These are phyloP conservation scores for Aricia agestis DNA, from an alignment of 1,140 invertebrate species.

Conservation along the genomic window DNA sequence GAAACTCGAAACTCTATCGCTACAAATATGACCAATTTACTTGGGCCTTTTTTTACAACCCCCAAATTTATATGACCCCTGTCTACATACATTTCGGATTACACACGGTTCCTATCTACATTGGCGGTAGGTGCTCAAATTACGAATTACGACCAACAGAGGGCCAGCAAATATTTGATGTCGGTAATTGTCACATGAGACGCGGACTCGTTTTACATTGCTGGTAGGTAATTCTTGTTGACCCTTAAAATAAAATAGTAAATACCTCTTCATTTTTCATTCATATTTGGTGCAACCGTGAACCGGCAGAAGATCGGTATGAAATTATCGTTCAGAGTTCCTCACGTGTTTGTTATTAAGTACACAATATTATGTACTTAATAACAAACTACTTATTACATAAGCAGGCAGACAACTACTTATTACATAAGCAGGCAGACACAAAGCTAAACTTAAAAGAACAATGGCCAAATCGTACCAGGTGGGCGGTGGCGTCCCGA, in stretches of 20 bases:
- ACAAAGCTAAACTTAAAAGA: too few species aligned
- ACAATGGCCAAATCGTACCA: too few species aligned
- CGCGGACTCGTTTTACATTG: conserved; percentile 46
- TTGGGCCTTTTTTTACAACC: background rate
- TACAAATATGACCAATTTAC: conserved; percentile 33
- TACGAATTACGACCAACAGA: conserved; percentile 63
- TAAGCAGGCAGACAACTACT: too few species aligned
- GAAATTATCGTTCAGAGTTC: too few species aligned
- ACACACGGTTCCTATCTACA: conserved; percentile 1
- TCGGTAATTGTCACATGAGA: conserved; percentile 68
- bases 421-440: too few species aligned
- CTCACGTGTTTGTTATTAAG: too few species aligned
- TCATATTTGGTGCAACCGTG: too few species aligned
- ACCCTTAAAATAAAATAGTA: conserved; percentile 40
- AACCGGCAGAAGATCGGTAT: too few species aligned
- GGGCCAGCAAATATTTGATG: conserved; percentile 69
- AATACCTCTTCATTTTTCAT: conserved; percentile 13
- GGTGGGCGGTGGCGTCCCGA: too few species aligned
- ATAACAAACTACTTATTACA: too few species aligned
- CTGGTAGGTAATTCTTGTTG: conserved; percentile 29
- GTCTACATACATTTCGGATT: background rate
- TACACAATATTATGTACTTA: too few species aligned
- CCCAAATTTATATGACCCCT: conserved; percentile 13
- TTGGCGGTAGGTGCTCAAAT: conserved; percentile 36
- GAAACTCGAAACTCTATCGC: conserved; percentile 52